phyloP scores from a whole-genome alignment of 2,888 invertebrate species.

The Sylvicola cinctus region DNA sequence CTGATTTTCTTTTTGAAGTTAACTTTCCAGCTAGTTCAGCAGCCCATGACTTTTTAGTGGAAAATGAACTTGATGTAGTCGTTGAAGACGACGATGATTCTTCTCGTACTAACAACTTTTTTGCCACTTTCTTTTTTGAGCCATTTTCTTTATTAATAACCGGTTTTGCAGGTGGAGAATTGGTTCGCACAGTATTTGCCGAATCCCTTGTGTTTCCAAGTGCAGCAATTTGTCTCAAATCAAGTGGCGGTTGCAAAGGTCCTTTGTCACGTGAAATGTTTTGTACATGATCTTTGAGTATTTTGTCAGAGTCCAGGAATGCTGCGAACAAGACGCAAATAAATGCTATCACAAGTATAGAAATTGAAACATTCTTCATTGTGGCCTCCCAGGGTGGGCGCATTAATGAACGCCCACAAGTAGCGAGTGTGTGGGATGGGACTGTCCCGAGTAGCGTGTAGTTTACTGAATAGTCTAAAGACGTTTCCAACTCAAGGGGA shows the following conservation, averaged over 20 bases:
- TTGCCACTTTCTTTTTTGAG: too few relatives aligned
- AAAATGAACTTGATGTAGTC: background rate
- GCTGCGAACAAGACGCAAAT: slow-evolving; percentile 43
- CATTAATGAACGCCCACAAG: slow-evolving; percentile 44
- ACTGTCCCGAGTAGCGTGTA: slow-evolving; percentile 48
- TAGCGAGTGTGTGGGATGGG: slow-evolving; percentile 36
- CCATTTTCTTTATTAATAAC: background rate
- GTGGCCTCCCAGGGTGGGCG: slow-evolving; percentile 59
- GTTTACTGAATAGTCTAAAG: slow-evolving; percentile 36
- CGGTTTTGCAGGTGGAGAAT: background rate
- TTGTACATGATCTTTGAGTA: slow-evolving; percentile 29
- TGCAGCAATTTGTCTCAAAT: slow-evolving; percentile 28
- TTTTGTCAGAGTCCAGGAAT: slow-evolving; percentile 49
- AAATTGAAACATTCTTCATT: slow-evolving; percentile 40
- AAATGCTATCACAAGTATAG: slow-evolving; percentile 37
- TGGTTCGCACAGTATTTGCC: background rate
- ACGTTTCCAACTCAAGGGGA: slow-evolving; percentile 37
- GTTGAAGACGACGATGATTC: background rate
- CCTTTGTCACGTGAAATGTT: slow-evolving; percentile 30
- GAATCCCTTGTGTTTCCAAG: slow-evolving; percentile 2
- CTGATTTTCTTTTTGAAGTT: slow-evolving; percentile 1
- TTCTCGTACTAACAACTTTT: background rate
- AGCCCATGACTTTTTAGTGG: slow-evolving; percentile 1
- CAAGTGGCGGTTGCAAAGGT: slow-evolving; percentile 35
- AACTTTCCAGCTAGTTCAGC: slow-evolving; percentile 3